phyloP scores from a whole-genome alignment of 2,113 vertebrate species.

The Gallinago undulata region DNA sequence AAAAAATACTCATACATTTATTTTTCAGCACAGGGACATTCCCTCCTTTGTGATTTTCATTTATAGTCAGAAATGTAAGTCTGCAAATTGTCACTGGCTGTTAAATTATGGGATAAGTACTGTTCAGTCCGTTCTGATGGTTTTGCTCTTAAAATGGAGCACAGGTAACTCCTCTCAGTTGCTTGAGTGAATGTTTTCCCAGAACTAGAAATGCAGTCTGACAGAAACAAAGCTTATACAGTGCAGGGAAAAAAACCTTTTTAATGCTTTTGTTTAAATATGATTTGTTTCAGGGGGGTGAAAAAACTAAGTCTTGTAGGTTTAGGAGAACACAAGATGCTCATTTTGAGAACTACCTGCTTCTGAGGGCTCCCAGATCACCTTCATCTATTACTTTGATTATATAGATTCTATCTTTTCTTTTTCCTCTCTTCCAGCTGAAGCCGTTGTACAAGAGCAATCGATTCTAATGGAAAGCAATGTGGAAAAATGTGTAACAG shows the following conservation, averaged over 20 bases:
- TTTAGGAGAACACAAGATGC: not conserved
- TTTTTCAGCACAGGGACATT: not conserved
- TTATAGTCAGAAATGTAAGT: not conserved
- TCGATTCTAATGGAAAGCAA: slow-evolving; percentile 50
- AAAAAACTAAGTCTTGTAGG: not conserved
- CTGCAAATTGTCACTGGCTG: not conserved
- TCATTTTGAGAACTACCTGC: accelerated
- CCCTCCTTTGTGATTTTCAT: not conserved
- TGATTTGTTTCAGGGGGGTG: not conserved
- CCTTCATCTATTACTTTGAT: not conserved
- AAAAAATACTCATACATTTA: accelerated
- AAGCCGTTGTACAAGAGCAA: slow-evolving; percentile 44
- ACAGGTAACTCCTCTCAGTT: not conserved
- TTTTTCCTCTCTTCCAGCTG: slow-evolving; percentile 57
- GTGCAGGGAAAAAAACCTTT: not conserved
- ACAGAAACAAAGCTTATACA: not conserved
- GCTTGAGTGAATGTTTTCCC: not conserved
- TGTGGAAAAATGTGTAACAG: slow-evolving; percentile 50
- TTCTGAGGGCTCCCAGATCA: not conserved
- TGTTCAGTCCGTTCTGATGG: not conserved
- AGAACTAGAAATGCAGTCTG: not conserved
- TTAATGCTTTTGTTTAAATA: not conserved
- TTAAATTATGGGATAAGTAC: not conserved
- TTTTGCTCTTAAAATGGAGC: not conserved
- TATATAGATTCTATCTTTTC: not conserved